Base-by-base conservation (phyloP, 2,888 invertebrate species). In the Lepidochitona cinerea region DNA sequence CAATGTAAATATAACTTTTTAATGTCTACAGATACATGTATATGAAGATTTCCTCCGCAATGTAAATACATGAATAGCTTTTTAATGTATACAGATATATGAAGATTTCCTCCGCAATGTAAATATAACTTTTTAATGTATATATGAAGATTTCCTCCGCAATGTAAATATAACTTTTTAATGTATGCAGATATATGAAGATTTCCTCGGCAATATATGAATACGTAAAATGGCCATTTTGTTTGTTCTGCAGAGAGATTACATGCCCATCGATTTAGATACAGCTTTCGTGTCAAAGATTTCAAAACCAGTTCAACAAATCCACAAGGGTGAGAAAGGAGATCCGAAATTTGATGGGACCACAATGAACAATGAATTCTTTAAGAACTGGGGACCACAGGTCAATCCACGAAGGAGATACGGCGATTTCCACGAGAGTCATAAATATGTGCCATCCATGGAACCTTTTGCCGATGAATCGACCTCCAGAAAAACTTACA, bases 391-490 rank as follows among this genome's bases (percentile, higher is more conserved):
- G 86, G 84, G 82, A 6, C 54, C 82, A 0, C 71, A 82, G 5
- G 71, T 75, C 1, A 36, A 68, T 3, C 81, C 84, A 3, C 75
- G 88, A 0, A 72, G 81, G 0, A 77, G 88, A 36, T 84, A 84
- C 75, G 88, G 88, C 5, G 89, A 89, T 73, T 86, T 88, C 82
- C 87, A 89, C 74, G 88, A 88, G 59, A 85, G 85, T 75, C 77
- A 83, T 35, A 84, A 82, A 0, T 88, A 88, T 73, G 68, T 85
- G 9, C 88, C 87, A 2, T 85, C 87, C 0, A 73, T 70, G 70
- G 76, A 75, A 6, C 84, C 84, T 66, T 87, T 87, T 76, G 81
- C 83, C 0, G 84, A 73, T 0, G 78, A 75, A 0, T 71, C 73
- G 53, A 81, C 81, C 0, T 79, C 78, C 12, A 77, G 83, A 35